phyloP scores from a whole-genome alignment of 2,113 vertebrate genomes.

The Oriolus oriolus region DNA sequence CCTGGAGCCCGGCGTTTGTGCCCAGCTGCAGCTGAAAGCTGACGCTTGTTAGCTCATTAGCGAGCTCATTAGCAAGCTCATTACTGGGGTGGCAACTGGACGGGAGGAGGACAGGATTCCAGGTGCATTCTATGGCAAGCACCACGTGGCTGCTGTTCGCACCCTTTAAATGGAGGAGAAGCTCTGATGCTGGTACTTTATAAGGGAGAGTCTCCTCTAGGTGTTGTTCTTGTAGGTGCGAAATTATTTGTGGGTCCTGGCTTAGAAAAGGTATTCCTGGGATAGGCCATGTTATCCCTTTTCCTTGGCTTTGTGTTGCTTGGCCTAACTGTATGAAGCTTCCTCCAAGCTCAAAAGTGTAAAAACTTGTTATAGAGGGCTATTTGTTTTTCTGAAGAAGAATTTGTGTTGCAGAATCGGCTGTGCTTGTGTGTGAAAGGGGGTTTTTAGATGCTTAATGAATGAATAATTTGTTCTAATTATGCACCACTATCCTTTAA shows the following conservation, averaged over 20 bases:
- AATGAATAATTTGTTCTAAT: no score
- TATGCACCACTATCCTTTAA: rapidly evolving
- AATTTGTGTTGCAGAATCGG: not conserved
- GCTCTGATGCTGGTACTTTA: rapidly evolving
- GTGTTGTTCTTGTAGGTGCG: rapidly evolving
- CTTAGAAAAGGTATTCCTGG: rapidly evolving
- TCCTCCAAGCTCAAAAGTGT: not conserved
- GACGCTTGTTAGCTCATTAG: not conserved
- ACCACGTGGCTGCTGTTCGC: not conserved
- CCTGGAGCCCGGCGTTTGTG: no score
- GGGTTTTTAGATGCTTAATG: rapidly evolving
- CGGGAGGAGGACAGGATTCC: rapidly evolving
- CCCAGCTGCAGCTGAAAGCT: not conserved
- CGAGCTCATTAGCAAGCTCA: not conserved
- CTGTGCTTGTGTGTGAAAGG: not conserved
- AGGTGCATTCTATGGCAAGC: rapidly evolving
- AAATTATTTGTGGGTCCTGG: rapidly evolving
- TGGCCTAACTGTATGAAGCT: rapidly evolving
- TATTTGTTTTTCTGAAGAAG: no score
- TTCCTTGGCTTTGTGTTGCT: rapidly evolving
- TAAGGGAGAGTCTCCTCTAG: rapidly evolving
- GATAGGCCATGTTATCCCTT: rapidly evolving
- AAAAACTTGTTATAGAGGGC: rapidly evolving
- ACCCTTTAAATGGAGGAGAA: not conserved
- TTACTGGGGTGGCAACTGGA: not conserved